These are phyloP conservation scores for Etheostoma perlongum DNA, from an alignment of 2,797 vertebrate genomes.

Conservation along the genomic window DNA sequence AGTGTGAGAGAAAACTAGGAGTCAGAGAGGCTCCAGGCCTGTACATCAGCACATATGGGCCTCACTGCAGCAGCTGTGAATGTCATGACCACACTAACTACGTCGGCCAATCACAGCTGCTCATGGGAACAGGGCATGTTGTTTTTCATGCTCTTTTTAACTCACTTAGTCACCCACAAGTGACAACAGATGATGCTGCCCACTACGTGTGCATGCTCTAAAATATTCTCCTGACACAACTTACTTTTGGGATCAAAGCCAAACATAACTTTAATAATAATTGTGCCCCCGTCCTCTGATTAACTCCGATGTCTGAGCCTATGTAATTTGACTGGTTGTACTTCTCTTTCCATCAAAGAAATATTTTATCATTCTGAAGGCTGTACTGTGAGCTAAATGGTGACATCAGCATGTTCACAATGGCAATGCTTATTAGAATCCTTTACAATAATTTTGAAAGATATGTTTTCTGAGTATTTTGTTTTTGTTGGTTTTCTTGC, in stretches of 20 bases:
- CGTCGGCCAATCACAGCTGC: constrained; percentile 53
- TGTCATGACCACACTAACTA: constrained; percentile 60
- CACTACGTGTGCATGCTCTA: not conserved
- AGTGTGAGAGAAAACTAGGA: constrained; percentile 11
- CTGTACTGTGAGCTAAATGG: not conserved
- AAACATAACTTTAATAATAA: constrained; percentile 20
- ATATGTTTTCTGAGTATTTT: no score
- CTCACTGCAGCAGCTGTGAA: constrained; percentile 68
- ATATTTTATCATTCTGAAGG: not conserved
- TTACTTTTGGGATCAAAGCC: constrained; percentile 13
- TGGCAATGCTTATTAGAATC: no score
- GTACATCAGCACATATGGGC: constrained; percentile 58
- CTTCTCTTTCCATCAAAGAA: not conserved
- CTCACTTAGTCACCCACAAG: constrained; percentile 38
- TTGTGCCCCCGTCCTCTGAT: constrained; percentile 16
- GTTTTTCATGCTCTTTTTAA: constrained; percentile 9
- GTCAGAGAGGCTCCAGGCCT: constrained; percentile 36
- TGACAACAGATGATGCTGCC: constrained; percentile 52
- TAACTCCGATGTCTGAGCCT: not conserved
- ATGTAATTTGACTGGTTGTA: not conserved
- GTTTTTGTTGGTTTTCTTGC: no score
- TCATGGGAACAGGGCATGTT: constrained; percentile 40
- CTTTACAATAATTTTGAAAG: no score
- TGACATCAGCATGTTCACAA: not conserved
- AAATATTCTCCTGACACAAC: constrained; percentile 16